These are phyloP conservation scores for Setophaga kirtlandii DNA, from an alignment of 2,113 vertebrate genomes.

Conservation along the genomic window DNA sequence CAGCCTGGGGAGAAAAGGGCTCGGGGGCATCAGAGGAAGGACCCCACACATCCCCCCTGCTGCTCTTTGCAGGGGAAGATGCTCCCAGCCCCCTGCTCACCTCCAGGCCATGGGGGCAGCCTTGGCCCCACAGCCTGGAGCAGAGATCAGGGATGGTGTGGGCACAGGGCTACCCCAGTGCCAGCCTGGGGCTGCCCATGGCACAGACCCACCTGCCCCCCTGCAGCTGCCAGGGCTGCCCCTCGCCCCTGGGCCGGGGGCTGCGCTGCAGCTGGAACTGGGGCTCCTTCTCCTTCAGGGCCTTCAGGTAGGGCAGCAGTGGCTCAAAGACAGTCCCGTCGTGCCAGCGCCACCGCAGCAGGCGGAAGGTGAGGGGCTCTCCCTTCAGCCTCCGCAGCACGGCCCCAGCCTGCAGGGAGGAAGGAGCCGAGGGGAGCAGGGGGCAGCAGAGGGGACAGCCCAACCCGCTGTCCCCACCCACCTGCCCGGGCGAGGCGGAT, in stretches of 20 bases:
- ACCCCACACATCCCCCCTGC: not conserved
- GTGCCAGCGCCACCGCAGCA: conserved; percentile 73
- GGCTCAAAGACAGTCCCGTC: conserved; percentile 71
- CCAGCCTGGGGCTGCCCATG: accelerated
- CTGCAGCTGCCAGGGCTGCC: not conserved
- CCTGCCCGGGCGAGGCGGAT: conserved; percentile 77
- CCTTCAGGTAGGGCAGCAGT: conserved; percentile 74
- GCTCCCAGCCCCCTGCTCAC: not conserved
- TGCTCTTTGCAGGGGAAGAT: not conserved
- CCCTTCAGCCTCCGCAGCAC: conserved; percentile 76
- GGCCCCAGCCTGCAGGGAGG: conserved; percentile 66
- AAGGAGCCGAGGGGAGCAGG: not conserved
- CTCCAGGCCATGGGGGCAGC: not conserved
- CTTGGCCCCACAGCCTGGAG: not conserved
- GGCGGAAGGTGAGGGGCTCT: conserved; percentile 64
- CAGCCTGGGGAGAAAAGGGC: conserved; percentile 64
- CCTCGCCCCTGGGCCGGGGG: not conserved
- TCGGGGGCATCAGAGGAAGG: not conserved
- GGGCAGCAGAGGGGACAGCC: not conserved
- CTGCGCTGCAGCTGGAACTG: conserved; percentile 59
- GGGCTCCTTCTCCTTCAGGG: conserved; percentile 76
- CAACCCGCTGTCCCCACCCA: not conserved
- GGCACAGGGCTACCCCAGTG: accelerated
- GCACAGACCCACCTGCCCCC: not conserved
- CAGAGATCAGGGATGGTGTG: accelerated